Percentiles rank a stretch among this genome's conserved stretches.
Evolutionary conservation across 2,888 invertebrate genomes (phyloP).

Genomic region (Actias luna): DNA sequence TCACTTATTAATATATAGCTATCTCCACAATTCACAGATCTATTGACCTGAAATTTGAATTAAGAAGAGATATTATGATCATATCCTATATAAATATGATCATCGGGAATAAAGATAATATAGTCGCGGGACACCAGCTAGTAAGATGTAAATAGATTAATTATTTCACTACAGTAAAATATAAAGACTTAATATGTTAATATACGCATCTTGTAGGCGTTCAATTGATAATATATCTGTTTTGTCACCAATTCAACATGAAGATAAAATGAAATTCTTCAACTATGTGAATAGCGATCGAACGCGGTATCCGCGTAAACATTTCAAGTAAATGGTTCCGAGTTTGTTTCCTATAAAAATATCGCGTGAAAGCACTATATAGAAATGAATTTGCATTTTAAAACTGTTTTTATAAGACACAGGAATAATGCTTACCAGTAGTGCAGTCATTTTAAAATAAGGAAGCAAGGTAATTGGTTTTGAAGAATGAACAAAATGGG

Average conservation of each 20-base stretch:
- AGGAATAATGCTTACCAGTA: conserved; percentile 21
- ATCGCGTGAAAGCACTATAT: conserved; percentile 52
- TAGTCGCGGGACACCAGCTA: no score
- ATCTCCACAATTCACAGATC: no score
- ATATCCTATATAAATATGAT: no score
- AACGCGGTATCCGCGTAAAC: conserved; percentile 42
- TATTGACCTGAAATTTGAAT: no score
- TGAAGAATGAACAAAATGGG: no score
- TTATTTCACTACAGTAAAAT: neutral
- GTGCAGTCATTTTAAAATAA: conserved; percentile 27
- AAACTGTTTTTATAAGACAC: conserved; percentile 37
- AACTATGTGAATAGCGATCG: conserved; percentile 27
- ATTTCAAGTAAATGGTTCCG: conserved; percentile 39
- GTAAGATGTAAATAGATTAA: neutral
- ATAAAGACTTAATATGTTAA: neutral
- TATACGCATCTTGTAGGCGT: neutral
- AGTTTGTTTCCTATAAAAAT: conserved; percentile 51
- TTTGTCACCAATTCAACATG: neutral
- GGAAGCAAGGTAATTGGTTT: conserved; percentile 31
- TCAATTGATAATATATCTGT: neutral
- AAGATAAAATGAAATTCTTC: conserved; percentile 14
- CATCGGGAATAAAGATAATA: no score
- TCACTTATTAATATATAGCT: no score
- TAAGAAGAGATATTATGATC: no score
- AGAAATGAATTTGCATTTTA: conserved; percentile 49